phyloP scores from a whole-genome alignment of 2,888 invertebrate genomes.

The Calameuta idolon region DNA sequence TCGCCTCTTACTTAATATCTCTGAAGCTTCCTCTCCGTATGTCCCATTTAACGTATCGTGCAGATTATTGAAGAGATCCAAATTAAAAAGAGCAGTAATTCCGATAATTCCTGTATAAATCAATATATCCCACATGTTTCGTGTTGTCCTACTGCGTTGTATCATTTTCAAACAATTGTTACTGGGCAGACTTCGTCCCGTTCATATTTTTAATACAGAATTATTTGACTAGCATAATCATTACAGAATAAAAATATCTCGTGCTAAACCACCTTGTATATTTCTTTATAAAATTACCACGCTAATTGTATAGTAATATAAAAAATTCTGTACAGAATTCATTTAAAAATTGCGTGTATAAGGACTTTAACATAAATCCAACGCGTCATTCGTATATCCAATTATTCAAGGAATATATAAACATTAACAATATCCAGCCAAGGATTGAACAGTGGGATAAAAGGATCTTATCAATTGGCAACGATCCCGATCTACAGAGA shows the following conservation, averaged over 20 bases:
- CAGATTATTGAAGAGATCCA: neutral
- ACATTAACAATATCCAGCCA: constrained; percentile 47
- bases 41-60: neutral
- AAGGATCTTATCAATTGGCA: constrained; percentile 59
- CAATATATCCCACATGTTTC: neutral
- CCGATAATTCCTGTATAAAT: neutral
- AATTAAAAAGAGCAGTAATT: neutral
- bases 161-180: neutral
- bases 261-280: neutral
- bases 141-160: neutral
- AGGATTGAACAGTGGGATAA: constrained; percentile 61
- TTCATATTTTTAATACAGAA: neutral
- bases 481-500: constrained; percentile 62
- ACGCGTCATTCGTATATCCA: neutral
- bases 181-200: neutral
- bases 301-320: neutral
- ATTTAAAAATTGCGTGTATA: neutral
- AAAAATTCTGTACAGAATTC: neutral
- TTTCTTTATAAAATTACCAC: neutral
- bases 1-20: neutral
- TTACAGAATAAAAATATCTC: neutral
- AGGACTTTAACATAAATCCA: neutral
- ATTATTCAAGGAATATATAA: neutral
- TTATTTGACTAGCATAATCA: neutral
- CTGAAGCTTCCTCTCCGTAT: neutral